Percentiles rank a stretch among this genome's conserved stretches.
Evolutionary conservation across 2,888 invertebrate genomes (phyloP).

Genomic region (Ophioninae sp.): DNA sequence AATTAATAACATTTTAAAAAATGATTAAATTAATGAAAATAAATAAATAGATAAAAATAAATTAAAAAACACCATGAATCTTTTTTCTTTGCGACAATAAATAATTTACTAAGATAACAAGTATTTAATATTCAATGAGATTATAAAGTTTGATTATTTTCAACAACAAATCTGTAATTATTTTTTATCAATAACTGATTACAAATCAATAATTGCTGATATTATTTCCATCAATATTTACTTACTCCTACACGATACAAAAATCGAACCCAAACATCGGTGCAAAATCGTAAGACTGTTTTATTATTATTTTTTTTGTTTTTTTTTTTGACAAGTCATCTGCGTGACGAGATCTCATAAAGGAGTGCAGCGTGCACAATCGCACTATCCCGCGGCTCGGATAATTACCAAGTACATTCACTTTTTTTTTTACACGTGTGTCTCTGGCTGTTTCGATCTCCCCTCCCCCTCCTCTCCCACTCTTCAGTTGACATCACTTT

Average conservation of each 20-base stretch:
- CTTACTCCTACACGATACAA: background rate
- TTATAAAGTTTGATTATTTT: background rate
- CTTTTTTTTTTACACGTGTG: conserved; percentile 35
- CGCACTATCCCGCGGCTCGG: conserved; percentile 69
- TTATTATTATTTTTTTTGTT: conserved; percentile 1
- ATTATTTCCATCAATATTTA: background rate
- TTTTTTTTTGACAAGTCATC: conserved; percentile 59
- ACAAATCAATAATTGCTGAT: background rate
- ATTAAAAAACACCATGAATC: too few species aligned
- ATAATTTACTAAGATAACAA: conserved; percentile 36
- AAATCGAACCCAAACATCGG: background rate
- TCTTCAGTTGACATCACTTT: conserved; percentile 44
- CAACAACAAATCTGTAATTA: background rate
- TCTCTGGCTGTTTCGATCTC: conserved; percentile 16
- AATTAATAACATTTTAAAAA: background rate
- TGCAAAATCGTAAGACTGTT: background rate
- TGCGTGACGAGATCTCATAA: conserved; percentile 74
- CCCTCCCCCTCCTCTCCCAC: conserved; percentile 19
- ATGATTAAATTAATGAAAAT: too few species aligned
- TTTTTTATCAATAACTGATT: too few species aligned
- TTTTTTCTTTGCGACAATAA: too few species aligned
- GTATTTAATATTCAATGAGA: conserved; percentile 23
- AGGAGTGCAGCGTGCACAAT: conserved; percentile 68
- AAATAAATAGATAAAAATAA: too few species aligned
- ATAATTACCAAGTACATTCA: conserved; percentile 68